phyloP scores from a whole-genome alignment of 1,140 invertebrate genomes.

The Sycophila sp. region DNA sequence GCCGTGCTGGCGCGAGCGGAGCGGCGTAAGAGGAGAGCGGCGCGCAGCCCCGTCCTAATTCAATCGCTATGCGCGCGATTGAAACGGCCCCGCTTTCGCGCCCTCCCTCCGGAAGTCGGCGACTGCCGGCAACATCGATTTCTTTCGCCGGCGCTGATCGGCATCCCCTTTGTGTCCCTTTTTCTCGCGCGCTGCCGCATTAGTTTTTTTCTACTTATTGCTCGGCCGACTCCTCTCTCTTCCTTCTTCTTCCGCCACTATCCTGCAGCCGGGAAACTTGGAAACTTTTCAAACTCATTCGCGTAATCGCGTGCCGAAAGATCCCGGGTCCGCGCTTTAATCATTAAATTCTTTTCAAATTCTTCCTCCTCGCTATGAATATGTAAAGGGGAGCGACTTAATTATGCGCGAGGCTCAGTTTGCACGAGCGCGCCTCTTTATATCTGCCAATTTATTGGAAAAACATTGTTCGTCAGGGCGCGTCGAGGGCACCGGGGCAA shows the following conservation, averaged over 20 bases:
- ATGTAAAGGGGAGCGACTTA: not conserved
- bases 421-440: not conserved
- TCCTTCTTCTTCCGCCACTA: not conserved
- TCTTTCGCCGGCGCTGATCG: not conserved
- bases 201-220: no score
- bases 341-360: conserved; percentile 5
- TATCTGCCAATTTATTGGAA: not conserved
- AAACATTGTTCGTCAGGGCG: not conserved
- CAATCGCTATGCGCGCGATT: not conserved
- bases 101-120: no score
- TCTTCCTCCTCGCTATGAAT: not conserved
- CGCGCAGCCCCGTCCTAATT: not conserved
- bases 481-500: not conserved
- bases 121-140: not conserved
- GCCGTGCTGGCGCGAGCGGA: not conserved
- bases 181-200: no score
- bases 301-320: not conserved
- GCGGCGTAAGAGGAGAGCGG: not conserved
- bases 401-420: not conserved
- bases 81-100: not conserved
- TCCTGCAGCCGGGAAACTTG: not conserved
- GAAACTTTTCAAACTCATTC: not conserved
- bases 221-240: not conserved
- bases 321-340: not conserved
- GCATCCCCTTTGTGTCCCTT: not conserved